These are phyloP conservation scores for Stegostoma tigrinum DNA, from an alignment of 2,113 vertebrate genomes.

Conservation along the genomic window DNA sequence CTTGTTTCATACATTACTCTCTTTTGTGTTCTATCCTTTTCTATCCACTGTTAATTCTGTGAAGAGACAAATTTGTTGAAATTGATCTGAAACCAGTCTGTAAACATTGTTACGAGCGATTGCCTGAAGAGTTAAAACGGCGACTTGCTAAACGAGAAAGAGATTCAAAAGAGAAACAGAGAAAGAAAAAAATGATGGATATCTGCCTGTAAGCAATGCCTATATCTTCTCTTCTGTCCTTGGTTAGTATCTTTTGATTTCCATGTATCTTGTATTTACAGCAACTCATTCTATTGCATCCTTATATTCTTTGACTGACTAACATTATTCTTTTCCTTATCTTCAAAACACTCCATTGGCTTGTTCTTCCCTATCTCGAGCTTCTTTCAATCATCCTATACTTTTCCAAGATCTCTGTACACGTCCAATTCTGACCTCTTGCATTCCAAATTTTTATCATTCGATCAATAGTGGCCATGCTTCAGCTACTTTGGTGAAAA, in stretches of 20 bases:
- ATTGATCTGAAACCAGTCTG: constrained; percentile 97
- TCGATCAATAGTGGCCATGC: not conserved
- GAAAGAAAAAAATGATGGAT: constrained; percentile 88
- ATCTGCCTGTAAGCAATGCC: constrained; percentile 78
- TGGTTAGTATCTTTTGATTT: constrained; percentile 68
- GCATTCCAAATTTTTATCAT: not conserved
- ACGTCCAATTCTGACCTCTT: not conserved
- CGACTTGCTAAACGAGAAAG: constrained; percentile 82
- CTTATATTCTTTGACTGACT: not conserved
- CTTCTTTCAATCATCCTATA: not conserved
- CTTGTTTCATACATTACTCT: constrained; percentile 46
- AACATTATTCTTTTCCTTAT: not conserved
- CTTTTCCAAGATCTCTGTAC: not conserved
- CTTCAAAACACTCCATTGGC: not conserved
- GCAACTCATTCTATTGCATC: not conserved
- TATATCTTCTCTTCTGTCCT: constrained; percentile 58
- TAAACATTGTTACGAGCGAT: constrained; percentile 92
- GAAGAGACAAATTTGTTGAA: constrained; percentile 98
- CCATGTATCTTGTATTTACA: constrained; percentile 39
- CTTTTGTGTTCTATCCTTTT: constrained; percentile 38
- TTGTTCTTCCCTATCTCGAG: not conserved
- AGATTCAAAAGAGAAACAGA: constrained; percentile 78
- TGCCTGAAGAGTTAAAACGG: constrained; percentile 91
- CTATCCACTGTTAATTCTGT: constrained; percentile 49
- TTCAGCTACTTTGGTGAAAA: not conserved